Evolutionary conservation across 2,888 invertebrate species (phyloP), one percentile per base, ranked within the genome.

Genomic region (Mythimna pallens): DNA sequence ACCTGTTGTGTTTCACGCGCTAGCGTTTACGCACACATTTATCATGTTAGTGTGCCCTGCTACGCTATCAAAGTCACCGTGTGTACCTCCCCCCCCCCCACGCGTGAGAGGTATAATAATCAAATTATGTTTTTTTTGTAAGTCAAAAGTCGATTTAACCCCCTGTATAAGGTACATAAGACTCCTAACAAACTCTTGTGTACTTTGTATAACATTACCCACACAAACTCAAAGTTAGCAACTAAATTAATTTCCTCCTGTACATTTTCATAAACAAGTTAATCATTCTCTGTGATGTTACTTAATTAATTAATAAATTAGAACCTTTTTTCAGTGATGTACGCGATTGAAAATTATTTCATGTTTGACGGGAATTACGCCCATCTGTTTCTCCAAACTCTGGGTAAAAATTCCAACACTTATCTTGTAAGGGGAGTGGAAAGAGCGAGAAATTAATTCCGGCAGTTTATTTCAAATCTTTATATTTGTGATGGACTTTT

Each of bases 231-330:
- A 43, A 81, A 55, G 59, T 66, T 67, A 36, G 20, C 54, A 52
- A 36, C 61, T 62, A 76, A 67, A 81, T 62, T 57, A 61, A 52
- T 77, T 67, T 58, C 30, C 59, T 8, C 30, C 10, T 25, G 20
- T 43, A 62, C 14, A 76, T 62, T 43, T 76, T 82, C 50, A n/a
- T 30, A 36, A 22, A 57, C 40, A 65, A 69, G 25, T 67, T 78
- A 81, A 84, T 81, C 57, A 76, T 77, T 62, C 70, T 72, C 72
- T 71, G 63, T 76, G 62, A 67, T 80, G 74, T 84, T 80, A 83
- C 80, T 80, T 54, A 65, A 81, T 86, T 81, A 82, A 79, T 87
- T 81, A 82, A 81, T 78, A 73, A 76, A 84, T 81, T 72, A 68
- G 14, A 22, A 67, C 57, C 47, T 55, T 84, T 83, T 86, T 80